phyloP scores from a whole-genome alignment of 2,888 invertebrate genomes.

The Philopedon plagiatum region DNA sequence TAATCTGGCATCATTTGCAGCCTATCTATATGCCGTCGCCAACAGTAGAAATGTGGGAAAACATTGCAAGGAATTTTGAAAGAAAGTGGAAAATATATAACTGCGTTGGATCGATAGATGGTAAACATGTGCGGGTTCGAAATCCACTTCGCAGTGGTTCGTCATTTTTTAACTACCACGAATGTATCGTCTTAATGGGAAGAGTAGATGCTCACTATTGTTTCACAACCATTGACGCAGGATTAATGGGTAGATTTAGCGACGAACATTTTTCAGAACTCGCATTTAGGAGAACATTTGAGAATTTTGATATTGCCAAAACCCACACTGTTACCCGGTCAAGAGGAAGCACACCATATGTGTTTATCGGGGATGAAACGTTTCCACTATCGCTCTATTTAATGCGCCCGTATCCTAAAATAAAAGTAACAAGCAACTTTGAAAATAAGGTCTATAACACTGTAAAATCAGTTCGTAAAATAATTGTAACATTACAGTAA shows the following conservation, averaged over 20 bases:
- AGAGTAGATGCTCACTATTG: constrained; percentile 57
- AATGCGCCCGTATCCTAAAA: constrained; percentile 29
- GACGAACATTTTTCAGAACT: constrained; percentile 57
- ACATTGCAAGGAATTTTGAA: constrained; percentile 57
- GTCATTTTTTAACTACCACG: constrained; percentile 59
- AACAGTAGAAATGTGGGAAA: constrained; percentile 51
- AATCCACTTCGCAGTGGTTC: constrained; percentile 56
- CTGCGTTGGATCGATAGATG: constrained; percentile 57
- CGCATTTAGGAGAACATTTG: constrained; percentile 43
- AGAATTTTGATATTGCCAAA: constrained; percentile 34
- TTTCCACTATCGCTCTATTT: constrained; percentile 21
- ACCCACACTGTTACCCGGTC: constrained; percentile 32
- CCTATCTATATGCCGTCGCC: constrained; percentile 52
- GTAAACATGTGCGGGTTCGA: constrained; percentile 57
- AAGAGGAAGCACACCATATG: constrained; percentile 56
- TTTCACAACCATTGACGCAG: constrained; percentile 57
- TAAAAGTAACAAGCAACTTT: constrained; percentile 20
- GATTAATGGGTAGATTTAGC: constrained; percentile 56
- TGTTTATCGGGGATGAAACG: constrained; percentile 66
- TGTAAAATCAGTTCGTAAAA: no score
- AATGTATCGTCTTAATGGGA: constrained; percentile 57
- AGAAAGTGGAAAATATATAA: constrained; percentile 58
- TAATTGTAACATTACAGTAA: no score
- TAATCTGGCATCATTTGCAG: constrained; percentile 56
- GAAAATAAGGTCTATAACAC: constrained; percentile 40